Evolutionary conservation across 2,888 invertebrate species (phyloP).

Genomic region (Amphipyra berbera): DNA sequence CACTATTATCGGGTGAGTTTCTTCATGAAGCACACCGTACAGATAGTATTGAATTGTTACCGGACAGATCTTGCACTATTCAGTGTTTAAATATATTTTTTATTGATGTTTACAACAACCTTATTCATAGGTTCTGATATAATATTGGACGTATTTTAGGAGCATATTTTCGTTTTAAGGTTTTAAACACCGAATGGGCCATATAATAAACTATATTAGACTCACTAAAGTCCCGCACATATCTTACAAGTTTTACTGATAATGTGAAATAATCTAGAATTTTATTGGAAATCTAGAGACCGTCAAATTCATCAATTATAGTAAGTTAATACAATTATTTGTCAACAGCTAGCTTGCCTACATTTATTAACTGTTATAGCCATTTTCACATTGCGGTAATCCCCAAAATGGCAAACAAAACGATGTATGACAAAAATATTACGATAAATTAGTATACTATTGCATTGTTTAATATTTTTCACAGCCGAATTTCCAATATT

Average conservation of each 20-base stretch:
- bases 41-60: constrained; percentile 7
- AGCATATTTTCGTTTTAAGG: constrained; percentile 8
- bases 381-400: too few species aligned
- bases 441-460: constrained; percentile 13
- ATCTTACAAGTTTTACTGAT: constrained; percentile 3
- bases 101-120: constrained; percentile 1
- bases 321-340: constrained; percentile 13
- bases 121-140: constrained; percentile 3
- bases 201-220: constrained; percentile 6
- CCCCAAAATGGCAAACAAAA: constrained; percentile 4
- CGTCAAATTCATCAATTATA: constrained; percentile 16
- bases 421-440: constrained; percentile 15
- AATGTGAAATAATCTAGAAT: constrained; percentile 12
- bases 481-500: constrained; percentile 53
- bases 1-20: not conserved
- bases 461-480: constrained; percentile 49
- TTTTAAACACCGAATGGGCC: constrained; percentile 18
- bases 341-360: constrained; percentile 14
- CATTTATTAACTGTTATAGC: not conserved
- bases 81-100: constrained; percentile 8
- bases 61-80: constrained; percentile 4
- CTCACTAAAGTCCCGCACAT: constrained; percentile 1
- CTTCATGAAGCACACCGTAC: not conserved
- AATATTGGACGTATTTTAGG: constrained; percentile 30
- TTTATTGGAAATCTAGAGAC: constrained; percentile 18